Conservation (phyloP, 2,797 vertebrate genomes). For the Anguilla obscura region DNA sequence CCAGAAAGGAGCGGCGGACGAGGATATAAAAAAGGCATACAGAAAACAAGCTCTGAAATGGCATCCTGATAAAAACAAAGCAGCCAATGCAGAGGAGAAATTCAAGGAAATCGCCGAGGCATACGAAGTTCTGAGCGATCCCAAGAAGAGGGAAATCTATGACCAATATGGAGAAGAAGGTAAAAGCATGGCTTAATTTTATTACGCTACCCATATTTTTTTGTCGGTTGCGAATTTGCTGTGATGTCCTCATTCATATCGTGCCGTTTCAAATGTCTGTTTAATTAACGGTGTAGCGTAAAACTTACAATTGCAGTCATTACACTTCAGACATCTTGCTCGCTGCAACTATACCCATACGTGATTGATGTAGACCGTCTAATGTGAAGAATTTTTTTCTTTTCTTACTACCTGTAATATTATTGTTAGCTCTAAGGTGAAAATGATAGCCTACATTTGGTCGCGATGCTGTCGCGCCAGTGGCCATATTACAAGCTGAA, state of each 20-base stretch:
- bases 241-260: not conserved
- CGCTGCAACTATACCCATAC: not conserved
- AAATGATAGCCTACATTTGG: not conserved
- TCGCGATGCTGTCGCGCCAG: not conserved
- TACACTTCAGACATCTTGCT: not conserved
- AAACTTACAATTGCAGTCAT: not conserved
- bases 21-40: conserved; percentile 98
- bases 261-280: conserved; percentile 1
- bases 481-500: not conserved
- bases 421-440: not conserved
- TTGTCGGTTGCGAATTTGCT: not conserved
- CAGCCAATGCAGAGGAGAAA: conserved; percentile 93
- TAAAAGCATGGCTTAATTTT: conserved; percentile 50
- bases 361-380: not conserved
- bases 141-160: conserved; percentile 96
- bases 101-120: conserved; percentile 98
- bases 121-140: conserved; percentile 96
- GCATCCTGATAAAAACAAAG: conserved; percentile 99
- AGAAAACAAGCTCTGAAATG: conserved; percentile 97
- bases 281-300: not conserved
- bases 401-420: not conserved
- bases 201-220: not conserved
- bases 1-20: conserved; percentile 90
- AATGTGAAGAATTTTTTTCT: not conserved
- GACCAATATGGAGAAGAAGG: conserved; percentile 98